Conservation (phyloP, 1,140 invertebrate genomes). For the Neelides sp. region DNA sequence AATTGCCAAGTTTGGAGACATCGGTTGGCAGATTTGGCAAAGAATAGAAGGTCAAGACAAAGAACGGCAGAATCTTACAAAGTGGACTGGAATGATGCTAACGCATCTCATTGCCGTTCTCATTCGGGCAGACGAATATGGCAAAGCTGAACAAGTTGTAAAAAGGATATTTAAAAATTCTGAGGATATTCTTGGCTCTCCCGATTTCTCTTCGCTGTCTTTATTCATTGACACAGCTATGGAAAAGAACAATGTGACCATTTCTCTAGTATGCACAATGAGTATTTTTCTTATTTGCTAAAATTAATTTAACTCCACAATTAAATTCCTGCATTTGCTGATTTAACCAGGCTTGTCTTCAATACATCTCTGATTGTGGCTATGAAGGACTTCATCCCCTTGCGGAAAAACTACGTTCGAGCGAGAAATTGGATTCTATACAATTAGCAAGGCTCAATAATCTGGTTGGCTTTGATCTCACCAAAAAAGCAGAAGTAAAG, state of each 20-base stretch:
- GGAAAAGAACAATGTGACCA: conserved; percentile 38
- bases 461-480: conserved; percentile 37
- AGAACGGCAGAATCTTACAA: conserved; percentile 31
- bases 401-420: conserved; percentile 36
- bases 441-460: conserved; percentile 39
- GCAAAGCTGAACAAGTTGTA: conserved; percentile 41
- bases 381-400: conserved; percentile 38
- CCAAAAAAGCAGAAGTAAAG: background rate
- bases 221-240: conserved; percentile 41
- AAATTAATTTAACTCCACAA: background rate
- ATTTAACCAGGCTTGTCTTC: conserved; percentile 39
- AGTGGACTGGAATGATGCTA: conserved; percentile 46
- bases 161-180: conserved; percentile 41
- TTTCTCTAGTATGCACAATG: conserved; percentile 38
- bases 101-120: conserved; percentile 42
- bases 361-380: conserved; percentile 43
- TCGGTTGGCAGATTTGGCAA: conserved; percentile 43
- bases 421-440: conserved; percentile 39
- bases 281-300: background rate
- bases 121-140: conserved; percentile 38
- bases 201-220: conserved; percentile 37
- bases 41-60: conserved; percentile 35
- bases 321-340: conserved; percentile 9
- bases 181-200: conserved; percentile 43
- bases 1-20: conserved; percentile 38